A percentile compares a stretch with the other conserved stretches of the same genome.
Conservation (phyloP, 2,888 invertebrate species). For the Drosophila rubida region DNA sequence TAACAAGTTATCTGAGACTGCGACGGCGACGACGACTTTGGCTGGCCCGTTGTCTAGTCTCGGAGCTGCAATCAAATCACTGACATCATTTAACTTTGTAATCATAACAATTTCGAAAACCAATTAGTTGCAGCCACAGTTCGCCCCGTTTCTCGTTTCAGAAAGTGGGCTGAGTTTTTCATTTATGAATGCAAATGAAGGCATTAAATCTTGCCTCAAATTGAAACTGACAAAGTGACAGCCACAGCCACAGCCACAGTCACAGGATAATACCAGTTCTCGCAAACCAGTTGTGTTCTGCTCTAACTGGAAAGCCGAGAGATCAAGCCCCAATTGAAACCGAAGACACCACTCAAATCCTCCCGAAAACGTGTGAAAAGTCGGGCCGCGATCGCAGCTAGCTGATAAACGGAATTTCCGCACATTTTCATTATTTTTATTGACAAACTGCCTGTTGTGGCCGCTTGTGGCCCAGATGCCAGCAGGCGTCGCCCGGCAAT, state of each 20-base stretch:
- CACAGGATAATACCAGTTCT: slow-evolving; percentile 65
- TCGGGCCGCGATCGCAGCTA: slow-evolving; percentile 35
- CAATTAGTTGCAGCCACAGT: slow-evolving; percentile 62
- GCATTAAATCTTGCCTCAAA: slow-evolving; percentile 75
- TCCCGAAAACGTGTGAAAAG: slow-evolving; percentile 61
- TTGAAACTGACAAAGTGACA: slow-evolving; percentile 74
- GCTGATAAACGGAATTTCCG: slow-evolving; percentile 48
- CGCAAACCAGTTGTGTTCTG: slow-evolving; percentile 47
- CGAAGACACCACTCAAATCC: slow-evolving; percentile 23
- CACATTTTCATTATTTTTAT: slow-evolving; percentile 36
- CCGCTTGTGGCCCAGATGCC: slow-evolving; percentile 7
- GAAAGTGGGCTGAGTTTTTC: slow-evolving; percentile 71
- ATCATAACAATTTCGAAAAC: slow-evolving; percentile 79
- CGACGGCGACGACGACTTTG: neutral
- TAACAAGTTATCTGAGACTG: neutral
- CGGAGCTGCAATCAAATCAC: slow-evolving; percentile 67
- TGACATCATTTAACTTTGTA: slow-evolving; percentile 77
- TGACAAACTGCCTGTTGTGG: slow-evolving; percentile 46
- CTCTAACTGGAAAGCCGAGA: slow-evolving; percentile 40
- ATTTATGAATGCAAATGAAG: slow-evolving; percentile 79
- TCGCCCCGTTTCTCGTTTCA: slow-evolving; percentile 44
- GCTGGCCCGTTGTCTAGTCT: slow-evolving; percentile 48
- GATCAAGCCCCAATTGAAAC: slow-evolving; percentile 20
- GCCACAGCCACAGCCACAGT: too few relatives aligned
- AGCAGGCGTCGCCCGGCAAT: slow-evolving; percentile 49